Conservation (phyloP, 2,888 invertebrate species). For the Mythimna impura region DNA sequence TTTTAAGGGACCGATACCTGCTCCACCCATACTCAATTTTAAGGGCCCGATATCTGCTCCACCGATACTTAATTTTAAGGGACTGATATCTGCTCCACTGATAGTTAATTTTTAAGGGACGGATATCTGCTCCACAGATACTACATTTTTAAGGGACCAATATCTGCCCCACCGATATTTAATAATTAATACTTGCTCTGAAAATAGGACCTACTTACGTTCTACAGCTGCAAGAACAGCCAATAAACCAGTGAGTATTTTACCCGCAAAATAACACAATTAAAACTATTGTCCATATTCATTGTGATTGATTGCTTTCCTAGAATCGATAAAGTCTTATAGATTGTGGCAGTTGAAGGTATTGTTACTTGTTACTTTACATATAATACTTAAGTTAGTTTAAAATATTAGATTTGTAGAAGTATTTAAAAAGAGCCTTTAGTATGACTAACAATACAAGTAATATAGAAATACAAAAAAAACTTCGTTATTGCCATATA, state of each 20-base stretch:
- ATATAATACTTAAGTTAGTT: background rate
- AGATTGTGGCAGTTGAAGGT: constrained; percentile 1
- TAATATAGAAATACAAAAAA: too few relatives aligned
- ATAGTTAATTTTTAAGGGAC: background rate
- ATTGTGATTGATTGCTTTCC: constrained; percentile 29
- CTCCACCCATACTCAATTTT: background rate
- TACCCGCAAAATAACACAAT: constrained; percentile 11
- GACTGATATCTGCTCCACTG: too few relatives aligned
- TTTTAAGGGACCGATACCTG: too few relatives aligned
- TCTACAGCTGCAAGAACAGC: background rate
- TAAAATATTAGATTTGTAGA: background rate
- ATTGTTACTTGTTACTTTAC: background rate
- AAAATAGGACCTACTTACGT: constrained; percentile 1
- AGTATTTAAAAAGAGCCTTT: too few relatives aligned
- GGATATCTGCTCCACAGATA: too few relatives aligned
- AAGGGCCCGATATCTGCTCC: too few relatives aligned
- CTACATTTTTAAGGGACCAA: background rate
- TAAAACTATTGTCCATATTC: constrained; percentile 17
- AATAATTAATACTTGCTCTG: background rate
- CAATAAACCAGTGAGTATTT: background rate
- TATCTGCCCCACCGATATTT: too few relatives aligned
- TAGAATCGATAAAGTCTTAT: constrained; percentile 40
- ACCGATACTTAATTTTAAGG: background rate
- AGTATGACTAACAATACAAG: too few relatives aligned
- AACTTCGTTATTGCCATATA: too few relatives aligned